Conservation (phyloP, 2,113 vertebrate genomes). For the Pelusios castaneus region DNA sequence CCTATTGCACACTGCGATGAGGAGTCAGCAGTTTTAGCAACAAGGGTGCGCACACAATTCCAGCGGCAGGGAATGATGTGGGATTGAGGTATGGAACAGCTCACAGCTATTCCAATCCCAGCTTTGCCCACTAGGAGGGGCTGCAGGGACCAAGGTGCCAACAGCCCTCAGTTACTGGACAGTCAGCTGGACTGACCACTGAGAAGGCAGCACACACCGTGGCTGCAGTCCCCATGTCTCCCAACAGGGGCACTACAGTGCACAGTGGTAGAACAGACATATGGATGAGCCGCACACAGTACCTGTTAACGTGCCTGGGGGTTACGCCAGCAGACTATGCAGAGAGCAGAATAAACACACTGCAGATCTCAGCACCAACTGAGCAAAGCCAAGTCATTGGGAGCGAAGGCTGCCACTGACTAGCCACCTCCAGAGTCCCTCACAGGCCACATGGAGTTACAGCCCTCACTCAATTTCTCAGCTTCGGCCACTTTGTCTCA, state of each 20-base stretch:
- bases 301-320: too few relatives aligned
- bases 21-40: not conserved
- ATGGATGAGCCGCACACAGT: not conserved
- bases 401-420: not conserved
- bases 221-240: not conserved
- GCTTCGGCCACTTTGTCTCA: not conserved
- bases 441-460: not conserved
- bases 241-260: not conserved
- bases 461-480: not conserved
- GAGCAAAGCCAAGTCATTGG: not conserved
- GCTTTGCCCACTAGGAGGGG: not conserved
- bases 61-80: not conserved
- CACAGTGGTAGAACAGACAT: not conserved
- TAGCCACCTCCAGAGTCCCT: not conserved
- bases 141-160: not conserved
- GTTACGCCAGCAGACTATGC: too few relatives aligned
- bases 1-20: not conserved
- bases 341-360: not conserved
- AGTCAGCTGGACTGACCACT: fast-evolving
- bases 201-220: not conserved
- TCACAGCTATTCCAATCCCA: not conserved
- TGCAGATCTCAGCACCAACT: not conserved
- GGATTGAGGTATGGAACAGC: not conserved
- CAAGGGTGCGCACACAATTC: not conserved
- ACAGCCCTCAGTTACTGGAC: too few relatives aligned